Evolutionary conservation across 2,888 invertebrate genomes (phyloP), one percentile per base, ranked within the genome.

Genomic region (Ichneumon xanthorius): DNA sequence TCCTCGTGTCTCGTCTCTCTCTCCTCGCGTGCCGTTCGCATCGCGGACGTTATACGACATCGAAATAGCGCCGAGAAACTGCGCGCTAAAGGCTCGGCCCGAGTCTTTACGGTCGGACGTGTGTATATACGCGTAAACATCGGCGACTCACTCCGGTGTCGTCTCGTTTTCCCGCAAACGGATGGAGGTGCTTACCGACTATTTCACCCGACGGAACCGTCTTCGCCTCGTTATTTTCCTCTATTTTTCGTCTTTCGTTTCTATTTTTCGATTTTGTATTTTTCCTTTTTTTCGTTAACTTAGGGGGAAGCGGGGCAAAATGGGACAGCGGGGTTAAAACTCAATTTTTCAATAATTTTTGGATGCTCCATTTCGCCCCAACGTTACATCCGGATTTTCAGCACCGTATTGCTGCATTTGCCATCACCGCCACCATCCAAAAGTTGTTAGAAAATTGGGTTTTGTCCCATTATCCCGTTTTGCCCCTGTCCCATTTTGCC

Each of bases 161-260:
- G 76, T 80, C 67, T 80, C 55, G 63, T 85, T 75, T 84, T 76
- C 77, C 61, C 72, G 83, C 71, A 76, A 86, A 84, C 80, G 80
- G 80, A 86, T 75, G 16, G 63, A 85, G 81, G 80, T 80, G 79
- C 84, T 85, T 82, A 73, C 75, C 48, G 71, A 55, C 71, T 63
- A 76, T 71, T 80, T 55, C 72, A 22, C 30, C 61, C 82, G 14
- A 65, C 67, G 67, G 79, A 88, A 82, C 63, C 75, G 71, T 79
- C 73, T 19, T 73, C 73, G 50, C 48, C 30, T 16, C 50, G 33
- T 71, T 84, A 48, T 84, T 45, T 84, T 37, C 37, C 45, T 70
- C 65, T 45, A 73, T 75, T 78, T 70, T 65, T 70, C 55, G 9
- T 73, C 26, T 55, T 53, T 30, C 30, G 6, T 53, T 30, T 30